Evolutionary conservation across 2,797 vertebrate species (phyloP).

Genomic region (Phyllotis vaccarum): DNA sequence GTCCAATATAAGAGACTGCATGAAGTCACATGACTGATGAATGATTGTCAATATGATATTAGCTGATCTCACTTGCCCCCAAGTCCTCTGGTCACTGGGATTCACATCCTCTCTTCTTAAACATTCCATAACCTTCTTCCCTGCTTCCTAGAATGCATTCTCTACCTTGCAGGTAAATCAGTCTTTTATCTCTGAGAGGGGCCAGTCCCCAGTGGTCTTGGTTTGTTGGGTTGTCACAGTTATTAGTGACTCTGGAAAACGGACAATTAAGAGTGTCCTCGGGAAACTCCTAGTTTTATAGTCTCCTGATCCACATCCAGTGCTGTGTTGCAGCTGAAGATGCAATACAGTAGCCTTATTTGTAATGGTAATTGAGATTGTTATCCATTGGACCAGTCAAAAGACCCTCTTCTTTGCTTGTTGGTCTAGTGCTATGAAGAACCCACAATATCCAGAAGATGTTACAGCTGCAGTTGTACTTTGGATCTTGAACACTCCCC

Average conservation of each 20-base stretch:
- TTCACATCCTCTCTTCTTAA: background rate
- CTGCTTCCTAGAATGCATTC: background rate
- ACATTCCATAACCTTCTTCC: background rate
- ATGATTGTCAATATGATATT: too few species aligned
- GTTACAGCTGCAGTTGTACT: background rate
- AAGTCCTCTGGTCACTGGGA: background rate
- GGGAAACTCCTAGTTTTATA: background rate
- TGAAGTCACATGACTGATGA: background rate
- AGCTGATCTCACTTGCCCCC: background rate
- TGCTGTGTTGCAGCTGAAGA: too few species aligned
- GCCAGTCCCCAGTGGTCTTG: background rate
- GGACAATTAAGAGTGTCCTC: background rate
- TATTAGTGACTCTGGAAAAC: background rate
- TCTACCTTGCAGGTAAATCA: background rate
- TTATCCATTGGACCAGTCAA: background rate
- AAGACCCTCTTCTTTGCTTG: background rate
- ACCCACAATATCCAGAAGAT: background rate
- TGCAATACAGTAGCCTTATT: background rate
- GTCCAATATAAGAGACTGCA: accelerated
- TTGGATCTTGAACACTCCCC: background rate
- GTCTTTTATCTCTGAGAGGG: background rate
- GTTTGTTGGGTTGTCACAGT: background rate
- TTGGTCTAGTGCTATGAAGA: background rate
- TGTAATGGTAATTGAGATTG: background rate
- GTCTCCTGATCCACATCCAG: too few species aligned